Evolutionary conservation across 2,113 vertebrate species (phyloP).

Genomic region (Phylloscopus whistleri): DNA sequence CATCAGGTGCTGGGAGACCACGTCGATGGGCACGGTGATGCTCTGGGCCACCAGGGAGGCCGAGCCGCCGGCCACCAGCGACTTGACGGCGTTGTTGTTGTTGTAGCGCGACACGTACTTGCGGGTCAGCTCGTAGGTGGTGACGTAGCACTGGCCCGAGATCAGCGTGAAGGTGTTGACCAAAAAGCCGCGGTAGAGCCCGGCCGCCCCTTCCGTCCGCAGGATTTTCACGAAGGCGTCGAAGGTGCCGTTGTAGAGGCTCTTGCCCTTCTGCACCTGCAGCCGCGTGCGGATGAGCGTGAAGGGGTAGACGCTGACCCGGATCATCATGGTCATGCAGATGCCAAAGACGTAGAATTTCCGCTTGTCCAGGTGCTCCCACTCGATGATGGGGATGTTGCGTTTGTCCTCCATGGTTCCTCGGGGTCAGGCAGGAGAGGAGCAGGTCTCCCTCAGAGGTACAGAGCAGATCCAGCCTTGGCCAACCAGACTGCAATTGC

Average conservation of each 20-base stretch:
- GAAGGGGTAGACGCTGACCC: constrained; percentile 91
- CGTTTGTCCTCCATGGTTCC: constrained; percentile 80
- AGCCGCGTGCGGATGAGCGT: constrained; percentile 91
- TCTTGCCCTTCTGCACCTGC: constrained; percentile 93
- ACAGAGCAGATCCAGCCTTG: background rate
- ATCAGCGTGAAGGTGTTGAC: constrained; percentile 93
- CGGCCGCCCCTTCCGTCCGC: constrained; percentile 78
- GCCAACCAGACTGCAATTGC: background rate
- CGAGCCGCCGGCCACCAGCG: constrained; percentile 87
- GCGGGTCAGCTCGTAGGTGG: constrained; percentile 92
- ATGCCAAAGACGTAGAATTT: constrained; percentile 94
- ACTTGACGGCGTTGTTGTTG: constrained; percentile 89
- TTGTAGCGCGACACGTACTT: constrained; percentile 85
- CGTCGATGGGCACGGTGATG: constrained; percentile 94
- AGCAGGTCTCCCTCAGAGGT: background rate
- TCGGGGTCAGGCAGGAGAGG: rapidly evolving
- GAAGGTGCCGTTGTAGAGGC: constrained; percentile 87
- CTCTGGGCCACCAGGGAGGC: constrained; percentile 95
- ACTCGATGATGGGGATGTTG: constrained; percentile 95
- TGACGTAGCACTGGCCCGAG: constrained; percentile 94
- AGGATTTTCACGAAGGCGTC: constrained; percentile 94
- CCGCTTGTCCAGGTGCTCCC: constrained; percentile 97
- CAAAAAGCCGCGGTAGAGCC: constrained; percentile 93
- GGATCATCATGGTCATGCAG: constrained; percentile 93
- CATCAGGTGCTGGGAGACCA: constrained; percentile 96